phyloP scores from a whole-genome alignment of 2,113 vertebrate species.

The Willisornis vidua region DNA sequence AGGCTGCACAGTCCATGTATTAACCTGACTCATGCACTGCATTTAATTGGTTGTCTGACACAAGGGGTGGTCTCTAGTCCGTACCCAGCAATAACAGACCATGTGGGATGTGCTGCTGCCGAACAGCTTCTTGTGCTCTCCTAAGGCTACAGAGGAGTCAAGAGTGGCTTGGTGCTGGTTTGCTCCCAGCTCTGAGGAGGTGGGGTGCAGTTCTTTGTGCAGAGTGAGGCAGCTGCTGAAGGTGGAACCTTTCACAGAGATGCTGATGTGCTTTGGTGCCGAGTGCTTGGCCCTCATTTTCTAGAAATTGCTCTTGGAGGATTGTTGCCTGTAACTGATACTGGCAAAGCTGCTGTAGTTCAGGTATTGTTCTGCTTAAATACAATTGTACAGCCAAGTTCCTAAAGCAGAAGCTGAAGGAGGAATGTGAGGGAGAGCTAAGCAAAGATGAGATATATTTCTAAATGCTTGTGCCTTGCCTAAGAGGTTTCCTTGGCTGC shows the following conservation, averaged over 20 bases:
- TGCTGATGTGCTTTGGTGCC: background rate
- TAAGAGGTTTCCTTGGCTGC: background rate
- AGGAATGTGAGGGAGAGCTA: background rate
- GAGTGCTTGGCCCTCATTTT: background rate
- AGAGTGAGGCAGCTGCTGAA: background rate
- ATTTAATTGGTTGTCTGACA: background rate
- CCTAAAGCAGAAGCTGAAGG: background rate
- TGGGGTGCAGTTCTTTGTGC: background rate
- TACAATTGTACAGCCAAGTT: background rate
- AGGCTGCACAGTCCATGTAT: accelerated
- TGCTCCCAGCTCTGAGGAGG: background rate
- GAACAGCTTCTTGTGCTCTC: background rate
- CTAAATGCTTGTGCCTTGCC: background rate
- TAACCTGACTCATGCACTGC: background rate
- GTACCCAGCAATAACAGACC: background rate
- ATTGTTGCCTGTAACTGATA: background rate
- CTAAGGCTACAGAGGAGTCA: background rate
- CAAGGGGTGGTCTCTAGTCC: background rate
- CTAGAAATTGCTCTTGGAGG: background rate
- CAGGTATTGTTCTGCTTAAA: background rate
- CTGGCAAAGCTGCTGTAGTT: background rate
- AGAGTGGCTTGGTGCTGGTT: background rate
- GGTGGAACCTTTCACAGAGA: background rate
- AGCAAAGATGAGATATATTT: background rate
- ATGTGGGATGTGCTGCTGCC: background rate